Evolutionary conservation across 2,113 vertebrate genomes (phyloP).

Genomic region (Sarotherodon lohbergeri): DNA sequence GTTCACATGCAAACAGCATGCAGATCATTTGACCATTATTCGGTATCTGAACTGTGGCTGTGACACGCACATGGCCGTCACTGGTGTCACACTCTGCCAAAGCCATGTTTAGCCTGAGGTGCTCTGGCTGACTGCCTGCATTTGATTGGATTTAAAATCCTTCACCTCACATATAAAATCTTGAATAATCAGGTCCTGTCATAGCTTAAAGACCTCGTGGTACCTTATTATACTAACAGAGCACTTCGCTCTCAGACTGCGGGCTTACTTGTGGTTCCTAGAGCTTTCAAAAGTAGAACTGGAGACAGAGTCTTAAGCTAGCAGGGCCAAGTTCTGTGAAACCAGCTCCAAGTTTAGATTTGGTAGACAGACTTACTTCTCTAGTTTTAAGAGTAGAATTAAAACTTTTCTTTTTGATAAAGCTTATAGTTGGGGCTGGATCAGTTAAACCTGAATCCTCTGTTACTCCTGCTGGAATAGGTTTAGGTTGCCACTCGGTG

Average conservation of each 20-base stretch:
- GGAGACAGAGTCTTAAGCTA: not conserved
- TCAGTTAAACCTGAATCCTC: not conserved
- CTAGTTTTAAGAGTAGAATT: not conserved
- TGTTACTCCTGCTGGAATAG: not conserved
- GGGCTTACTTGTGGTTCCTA: not conserved
- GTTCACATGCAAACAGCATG: not conserved
- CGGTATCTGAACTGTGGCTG: not conserved
- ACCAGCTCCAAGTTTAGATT: not conserved
- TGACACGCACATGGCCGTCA: not conserved
- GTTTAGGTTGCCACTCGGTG: not conserved
- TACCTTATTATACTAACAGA: not conserved
- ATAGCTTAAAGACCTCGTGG: not conserved
- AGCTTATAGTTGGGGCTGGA: not conserved
- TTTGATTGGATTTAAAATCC: not conserved
- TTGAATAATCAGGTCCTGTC: not conserved
- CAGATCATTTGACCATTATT: not conserved
- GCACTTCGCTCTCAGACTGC: not conserved
- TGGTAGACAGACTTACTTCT: not conserved
- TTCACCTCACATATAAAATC: not conserved
- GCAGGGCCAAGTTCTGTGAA: not conserved
- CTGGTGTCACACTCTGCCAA: not conserved
- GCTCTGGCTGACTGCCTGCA: constrained; percentile 17
- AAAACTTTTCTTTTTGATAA: not conserved
- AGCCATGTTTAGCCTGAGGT: not conserved
- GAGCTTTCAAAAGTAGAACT: not conserved